Percentiles rank a stretch among this genome's conserved stretches.
These are phyloP conservation scores for Mycalesis mineus DNA, from an alignment of 2,888 invertebrate genomes.

Conservation along the genomic window DNA sequence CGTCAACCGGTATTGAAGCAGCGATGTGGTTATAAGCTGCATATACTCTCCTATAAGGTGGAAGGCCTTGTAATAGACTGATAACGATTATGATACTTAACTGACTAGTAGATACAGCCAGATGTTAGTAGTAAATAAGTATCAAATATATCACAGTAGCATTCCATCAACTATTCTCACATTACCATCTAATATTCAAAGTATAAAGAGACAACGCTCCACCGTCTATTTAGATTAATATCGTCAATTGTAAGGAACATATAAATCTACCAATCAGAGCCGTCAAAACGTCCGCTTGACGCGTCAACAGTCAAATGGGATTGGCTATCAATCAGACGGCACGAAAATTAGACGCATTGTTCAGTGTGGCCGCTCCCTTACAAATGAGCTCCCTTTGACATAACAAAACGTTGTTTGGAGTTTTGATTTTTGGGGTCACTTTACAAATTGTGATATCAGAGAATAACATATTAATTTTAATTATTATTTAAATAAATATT, in stretches of 20 bases:
- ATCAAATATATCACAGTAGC: constrained; percentile 20
- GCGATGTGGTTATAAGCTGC: too few relatives aligned
- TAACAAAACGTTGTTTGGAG: constrained; percentile 26
- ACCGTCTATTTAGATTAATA: constrained; percentile 45
- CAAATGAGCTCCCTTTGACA: constrained; percentile 31
- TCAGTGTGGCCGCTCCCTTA: constrained; percentile 56
- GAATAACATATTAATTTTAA: not conserved
- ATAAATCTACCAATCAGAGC: constrained; percentile 51
- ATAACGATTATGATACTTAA: too few relatives aligned
- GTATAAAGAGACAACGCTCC: constrained; percentile 28
- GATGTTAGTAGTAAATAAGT: not conserved
- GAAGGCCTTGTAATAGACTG: too few relatives aligned
- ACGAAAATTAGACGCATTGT: constrained; percentile 70
- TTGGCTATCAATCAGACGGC: constrained; percentile 67
- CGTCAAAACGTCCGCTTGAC: constrained; percentile 53
- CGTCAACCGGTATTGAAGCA: too few relatives aligned
- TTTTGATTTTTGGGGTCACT: constrained; percentile 42
- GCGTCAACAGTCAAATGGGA: constrained; percentile 52
- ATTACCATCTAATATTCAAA: constrained; percentile 18
- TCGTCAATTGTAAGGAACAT: constrained; percentile 38
- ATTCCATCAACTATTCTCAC: constrained; percentile 10
- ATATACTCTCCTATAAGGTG: too few relatives aligned
- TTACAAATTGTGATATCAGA: constrained; percentile 26
- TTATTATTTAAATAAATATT: too few relatives aligned
- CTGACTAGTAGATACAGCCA: not conserved